Conservation (phyloP, 2,888 invertebrate species). For the Dicyrtomina minuta region DNA sequence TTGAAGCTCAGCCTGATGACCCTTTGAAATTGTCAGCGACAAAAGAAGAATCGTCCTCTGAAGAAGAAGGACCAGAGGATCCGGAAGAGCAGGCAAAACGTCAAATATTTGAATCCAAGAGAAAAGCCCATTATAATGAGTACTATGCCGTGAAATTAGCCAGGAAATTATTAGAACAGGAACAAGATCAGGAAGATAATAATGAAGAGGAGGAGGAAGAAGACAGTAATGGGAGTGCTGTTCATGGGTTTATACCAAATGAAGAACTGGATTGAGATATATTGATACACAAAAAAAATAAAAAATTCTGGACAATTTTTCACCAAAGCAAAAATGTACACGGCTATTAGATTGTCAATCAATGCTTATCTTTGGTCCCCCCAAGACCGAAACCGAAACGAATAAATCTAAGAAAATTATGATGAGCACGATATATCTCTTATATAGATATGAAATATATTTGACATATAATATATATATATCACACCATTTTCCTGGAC, state of each 20-base stretch:
- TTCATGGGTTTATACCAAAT: constrained; percentile 24
- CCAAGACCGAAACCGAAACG: too few species aligned
- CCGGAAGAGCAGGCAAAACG: constrained; percentile 59
- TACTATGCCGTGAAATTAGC: constrained; percentile 92
- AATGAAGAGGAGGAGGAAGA: constrained; percentile 57
- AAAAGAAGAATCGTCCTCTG: constrained; percentile 55
- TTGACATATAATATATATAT: too few species aligned
- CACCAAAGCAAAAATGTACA: neutral
- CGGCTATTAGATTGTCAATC: neutral
- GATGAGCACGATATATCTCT: too few species aligned
- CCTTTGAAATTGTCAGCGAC: constrained; percentile 43
- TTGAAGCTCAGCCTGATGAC: constrained; percentile 18
- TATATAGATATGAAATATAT: too few species aligned
- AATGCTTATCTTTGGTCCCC: too few species aligned
- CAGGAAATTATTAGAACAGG: constrained; percentile 84
- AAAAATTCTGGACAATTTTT: neutral
- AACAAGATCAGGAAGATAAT: constrained; percentile 79
- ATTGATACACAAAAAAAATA: neutral
- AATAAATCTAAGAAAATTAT: too few species aligned
- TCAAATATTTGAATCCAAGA: constrained; percentile 82
- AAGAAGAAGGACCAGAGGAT: constrained; percentile 55
- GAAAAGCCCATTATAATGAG: constrained; percentile 97
- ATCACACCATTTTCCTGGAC: too few species aligned
- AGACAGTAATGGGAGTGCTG: constrained; percentile 31
- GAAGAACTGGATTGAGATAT: constrained; percentile 25